phyloP scores from a whole-genome alignment of 2,888 invertebrate species.

The Chloromyia formosa region DNA sequence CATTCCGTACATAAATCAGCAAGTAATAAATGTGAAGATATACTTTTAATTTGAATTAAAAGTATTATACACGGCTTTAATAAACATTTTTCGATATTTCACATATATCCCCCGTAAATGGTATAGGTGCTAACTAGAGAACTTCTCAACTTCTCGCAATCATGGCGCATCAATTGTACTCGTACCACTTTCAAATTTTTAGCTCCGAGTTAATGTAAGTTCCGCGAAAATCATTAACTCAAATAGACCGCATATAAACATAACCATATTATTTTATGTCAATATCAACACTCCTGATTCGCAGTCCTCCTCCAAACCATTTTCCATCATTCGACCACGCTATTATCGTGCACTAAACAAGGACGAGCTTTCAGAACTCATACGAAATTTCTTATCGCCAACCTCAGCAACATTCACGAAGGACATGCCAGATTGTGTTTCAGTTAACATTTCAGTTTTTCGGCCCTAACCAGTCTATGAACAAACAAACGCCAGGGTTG shows the following conservation, averaged over 20 bases:
- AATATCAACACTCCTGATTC: slow-evolving; percentile 28
- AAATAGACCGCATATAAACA: slow-evolving; percentile 20
- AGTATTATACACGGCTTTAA: too few relatives aligned
- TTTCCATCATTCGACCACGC: slow-evolving; percentile 6
- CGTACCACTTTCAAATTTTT: too few relatives aligned
- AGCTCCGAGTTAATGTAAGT: too few relatives aligned
- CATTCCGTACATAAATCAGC: too few relatives aligned
- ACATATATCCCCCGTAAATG: too few relatives aligned
- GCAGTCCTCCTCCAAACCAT: not conserved
- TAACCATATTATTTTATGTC: slow-evolving; percentile 5
- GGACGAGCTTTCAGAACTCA: slow-evolving; percentile 4
- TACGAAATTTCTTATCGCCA: slow-evolving; percentile 31
- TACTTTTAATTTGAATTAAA: too few relatives aligned
- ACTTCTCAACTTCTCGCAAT: too few relatives aligned
- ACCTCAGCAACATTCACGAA: slow-evolving; percentile 32
- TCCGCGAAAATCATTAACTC: not conserved
- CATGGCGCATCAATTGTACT: too few relatives aligned
- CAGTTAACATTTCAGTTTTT: slow-evolving; percentile 11
- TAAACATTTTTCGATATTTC: too few relatives aligned
- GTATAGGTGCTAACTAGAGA: too few relatives aligned
- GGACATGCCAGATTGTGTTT: slow-evolving; percentile 35
- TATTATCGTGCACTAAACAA: slow-evolving; percentile 27
- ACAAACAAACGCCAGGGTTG: slow-evolving; percentile 3
- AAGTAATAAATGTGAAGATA: too few relatives aligned
- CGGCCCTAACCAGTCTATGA: not conserved